Evolutionary conservation across 2,113 vertebrate species (phyloP).

Genomic region (Entelurus aequoreus): DNA sequence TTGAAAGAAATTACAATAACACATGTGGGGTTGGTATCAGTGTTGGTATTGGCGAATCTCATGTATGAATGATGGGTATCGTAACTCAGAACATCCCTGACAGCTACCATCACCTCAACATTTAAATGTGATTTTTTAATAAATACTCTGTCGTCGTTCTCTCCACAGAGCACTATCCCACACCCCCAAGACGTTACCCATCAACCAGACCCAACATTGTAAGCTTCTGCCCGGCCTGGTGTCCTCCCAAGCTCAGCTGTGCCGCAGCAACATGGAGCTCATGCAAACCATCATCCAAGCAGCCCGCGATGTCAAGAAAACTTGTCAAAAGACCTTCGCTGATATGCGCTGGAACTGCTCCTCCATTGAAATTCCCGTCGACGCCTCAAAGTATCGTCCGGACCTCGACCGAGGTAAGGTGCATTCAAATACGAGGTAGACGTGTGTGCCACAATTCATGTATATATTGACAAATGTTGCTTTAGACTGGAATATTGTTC

Average conservation of each 20-base stretch:
- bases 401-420: constrained; percentile 92
- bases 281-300: constrained; percentile 93
- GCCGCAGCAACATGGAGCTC: constrained; percentile 95
- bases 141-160: constrained; percentile 1
- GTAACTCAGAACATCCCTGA: not conserved
- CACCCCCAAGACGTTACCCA: constrained; percentile 73
- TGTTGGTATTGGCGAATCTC: too few species aligned
- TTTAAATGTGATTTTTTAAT: not conserved
- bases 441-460: not conserved
- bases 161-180: constrained; percentile 82
- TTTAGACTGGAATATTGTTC: too few species aligned
- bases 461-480: too few species aligned
- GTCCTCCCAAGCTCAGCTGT: constrained; percentile 91
- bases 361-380: constrained; percentile 83
- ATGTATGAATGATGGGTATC: too few species aligned
- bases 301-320: constrained; percentile 87
- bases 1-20: too few species aligned
- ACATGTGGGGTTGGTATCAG: too few species aligned
- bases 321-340: constrained; percentile 87
- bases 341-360: constrained; percentile 99
- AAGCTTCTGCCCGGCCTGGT: constrained; percentile 90
- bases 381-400: constrained; percentile 83
- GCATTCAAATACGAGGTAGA: not conserved
- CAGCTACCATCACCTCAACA: not conserved
- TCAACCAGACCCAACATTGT: constrained; percentile 96